Evolutionary conservation across 2,797 vertebrate species (phyloP).

Genomic region (Falco naumanni): DNA sequence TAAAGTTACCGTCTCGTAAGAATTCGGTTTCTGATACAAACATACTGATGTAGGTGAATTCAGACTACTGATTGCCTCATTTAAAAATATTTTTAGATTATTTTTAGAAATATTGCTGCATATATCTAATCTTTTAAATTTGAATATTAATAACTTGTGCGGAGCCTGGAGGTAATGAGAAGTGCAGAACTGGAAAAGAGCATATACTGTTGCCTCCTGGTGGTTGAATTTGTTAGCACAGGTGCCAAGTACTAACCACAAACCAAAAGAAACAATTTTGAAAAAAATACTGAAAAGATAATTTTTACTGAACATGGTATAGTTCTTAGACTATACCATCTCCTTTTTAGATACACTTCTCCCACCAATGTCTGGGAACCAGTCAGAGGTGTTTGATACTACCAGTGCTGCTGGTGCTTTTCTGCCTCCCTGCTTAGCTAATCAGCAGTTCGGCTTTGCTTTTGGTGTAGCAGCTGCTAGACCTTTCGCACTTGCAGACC

Average conservation of each 20-base stretch:
- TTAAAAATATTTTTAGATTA: neutral
- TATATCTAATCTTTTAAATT: neutral
- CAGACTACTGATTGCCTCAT: neutral
- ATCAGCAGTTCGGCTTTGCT: neutral
- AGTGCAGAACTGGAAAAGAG: neutral
- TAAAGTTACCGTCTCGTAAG: neutral
- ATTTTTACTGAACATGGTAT: neutral
- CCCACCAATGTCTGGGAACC: neutral
- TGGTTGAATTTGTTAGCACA: constrained; percentile 16
- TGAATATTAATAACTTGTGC: neutral
- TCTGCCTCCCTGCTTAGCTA: neutral
- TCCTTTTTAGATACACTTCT: neutral
- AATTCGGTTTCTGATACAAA: neutral
- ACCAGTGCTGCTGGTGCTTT: neutral
- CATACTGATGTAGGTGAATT: neutral
- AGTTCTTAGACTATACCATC: neutral
- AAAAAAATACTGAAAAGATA: neutral
- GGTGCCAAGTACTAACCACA: neutral
- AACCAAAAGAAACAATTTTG: neutral
- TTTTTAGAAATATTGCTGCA: neutral
- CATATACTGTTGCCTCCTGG: constrained; percentile 54
- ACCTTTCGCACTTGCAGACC: neutral
- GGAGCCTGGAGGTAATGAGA: neutral
- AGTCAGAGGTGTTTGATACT: neutral
- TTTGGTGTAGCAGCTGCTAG: neutral